These are phyloP conservation scores for Corythoichthys intestinalis DNA, from an alignment of 2,113 vertebrate species.

Conservation along the genomic window DNA sequence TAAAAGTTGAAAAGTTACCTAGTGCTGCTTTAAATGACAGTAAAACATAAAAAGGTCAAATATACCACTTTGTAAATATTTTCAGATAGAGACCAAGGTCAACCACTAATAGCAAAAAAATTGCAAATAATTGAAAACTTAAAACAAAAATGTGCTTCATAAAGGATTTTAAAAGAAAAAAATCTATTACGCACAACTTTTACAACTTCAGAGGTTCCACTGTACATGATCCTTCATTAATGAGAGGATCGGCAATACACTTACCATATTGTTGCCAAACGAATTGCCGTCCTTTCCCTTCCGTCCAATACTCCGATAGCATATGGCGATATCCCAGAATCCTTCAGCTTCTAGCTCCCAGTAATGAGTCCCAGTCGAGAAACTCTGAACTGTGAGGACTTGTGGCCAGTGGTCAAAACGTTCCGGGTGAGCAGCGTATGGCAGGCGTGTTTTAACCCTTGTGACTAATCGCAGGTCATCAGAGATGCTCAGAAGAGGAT, in stretches of 20 bases:
- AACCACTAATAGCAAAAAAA: too few relatives aligned
- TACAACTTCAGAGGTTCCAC: not conserved
- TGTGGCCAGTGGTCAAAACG: constrained; percentile 75
- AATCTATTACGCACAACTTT: too few relatives aligned
- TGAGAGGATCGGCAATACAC: not conserved
- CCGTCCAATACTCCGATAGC: constrained; percentile 66
- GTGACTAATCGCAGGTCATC: constrained; percentile 60
- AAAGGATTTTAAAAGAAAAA: too few relatives aligned
- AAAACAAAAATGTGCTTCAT: too few relatives aligned
- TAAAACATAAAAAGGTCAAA: too few relatives aligned
- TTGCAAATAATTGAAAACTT: too few relatives aligned
- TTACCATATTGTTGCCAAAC: constrained; percentile 71
- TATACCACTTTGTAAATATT: too few relatives aligned
- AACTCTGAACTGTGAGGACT: constrained; percentile 59
- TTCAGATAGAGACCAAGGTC: too few relatives aligned
- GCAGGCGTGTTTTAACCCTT: constrained; percentile 50
- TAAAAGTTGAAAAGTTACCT: too few relatives aligned
- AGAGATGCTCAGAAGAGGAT: constrained; percentile 66
- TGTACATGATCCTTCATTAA: not conserved
- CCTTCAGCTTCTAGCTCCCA: constrained; percentile 72
- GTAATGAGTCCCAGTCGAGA: constrained; percentile 68
- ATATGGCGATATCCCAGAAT: constrained; percentile 70
- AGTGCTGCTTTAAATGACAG: too few relatives aligned
- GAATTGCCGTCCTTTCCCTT: constrained; percentile 68
- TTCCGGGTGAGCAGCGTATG: constrained; percentile 51